phyloP scores from a whole-genome alignment of 2,888 invertebrate species.

The Leptopilina myrica region DNA sequence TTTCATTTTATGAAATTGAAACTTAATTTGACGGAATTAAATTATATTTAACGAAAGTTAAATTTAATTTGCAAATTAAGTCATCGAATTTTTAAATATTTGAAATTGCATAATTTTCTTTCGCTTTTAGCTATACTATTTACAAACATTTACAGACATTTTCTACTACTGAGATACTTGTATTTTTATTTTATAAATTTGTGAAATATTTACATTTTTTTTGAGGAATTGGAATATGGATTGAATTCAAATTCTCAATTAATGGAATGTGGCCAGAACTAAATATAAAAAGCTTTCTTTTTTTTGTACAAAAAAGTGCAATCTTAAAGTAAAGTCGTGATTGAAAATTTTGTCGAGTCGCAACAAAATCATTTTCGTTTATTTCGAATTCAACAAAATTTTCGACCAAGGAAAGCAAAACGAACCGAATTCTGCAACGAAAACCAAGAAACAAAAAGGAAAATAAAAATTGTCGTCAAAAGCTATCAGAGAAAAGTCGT shows the following conservation, averaged over 20 bases:
- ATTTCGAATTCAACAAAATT: background rate
- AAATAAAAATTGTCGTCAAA: background rate
- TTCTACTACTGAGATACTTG: no score
- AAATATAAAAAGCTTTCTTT: background rate
- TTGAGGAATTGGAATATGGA: background rate
- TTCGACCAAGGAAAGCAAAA: slow-evolving; percentile 38
- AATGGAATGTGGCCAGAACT: background rate
- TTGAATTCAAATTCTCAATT: background rate
- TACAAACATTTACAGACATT: no score
- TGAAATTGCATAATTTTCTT: background rate
- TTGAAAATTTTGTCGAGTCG: background rate
- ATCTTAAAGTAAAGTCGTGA: background rate
- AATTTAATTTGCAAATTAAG: background rate
- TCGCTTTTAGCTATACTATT: no score
- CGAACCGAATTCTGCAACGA: slow-evolving; percentile 23
- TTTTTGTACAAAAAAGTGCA: background rate
- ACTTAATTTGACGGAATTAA: no score
- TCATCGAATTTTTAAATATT: no score
- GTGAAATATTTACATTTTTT: background rate
- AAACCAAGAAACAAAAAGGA: background rate
- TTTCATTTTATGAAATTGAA: no score
- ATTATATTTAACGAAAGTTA: background rate
- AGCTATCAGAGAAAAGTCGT: background rate
- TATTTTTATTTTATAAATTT: no score
- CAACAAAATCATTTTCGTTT: background rate